phyloP scores from a whole-genome alignment of 2,797 vertebrate genomes.

The Synanceia verrucosa region DNA sequence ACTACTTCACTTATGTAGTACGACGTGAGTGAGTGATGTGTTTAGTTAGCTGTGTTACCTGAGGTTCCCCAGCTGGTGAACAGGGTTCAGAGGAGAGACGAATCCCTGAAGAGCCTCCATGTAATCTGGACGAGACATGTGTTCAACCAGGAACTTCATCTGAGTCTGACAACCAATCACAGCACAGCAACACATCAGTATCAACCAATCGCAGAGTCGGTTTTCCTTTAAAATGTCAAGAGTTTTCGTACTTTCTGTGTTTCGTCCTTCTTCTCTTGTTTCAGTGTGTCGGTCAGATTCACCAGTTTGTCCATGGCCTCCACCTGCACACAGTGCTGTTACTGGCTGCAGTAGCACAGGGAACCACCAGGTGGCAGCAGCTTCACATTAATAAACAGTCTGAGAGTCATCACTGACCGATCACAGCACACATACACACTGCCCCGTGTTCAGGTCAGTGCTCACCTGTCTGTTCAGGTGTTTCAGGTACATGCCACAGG shows the following conservation, averaged over 20 bases:
- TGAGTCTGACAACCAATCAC: conserved; percentile 76
- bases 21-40: not conserved
- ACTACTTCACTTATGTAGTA: not conserved
- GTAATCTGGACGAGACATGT: conserved; percentile 86
- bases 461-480: conserved; percentile 83
- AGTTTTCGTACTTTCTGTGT: conserved; percentile 77
- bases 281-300: conserved; percentile 84
- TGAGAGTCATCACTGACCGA: no score
- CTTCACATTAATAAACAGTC: no score
- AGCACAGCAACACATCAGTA: conserved; percentile 10
- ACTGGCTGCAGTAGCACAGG: not conserved
- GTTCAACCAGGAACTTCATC: conserved; percentile 87
- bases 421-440: no score
- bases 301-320: conserved; percentile 88
- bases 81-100: conserved; percentile 84
- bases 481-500: conserved; percentile 87
- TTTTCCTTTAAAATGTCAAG: no score
- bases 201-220: conserved; percentile 29
- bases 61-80: conserved; percentile 83
- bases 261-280: conserved; percentile 86
- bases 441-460: not conserved
- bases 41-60: conserved; percentile 60
- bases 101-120: conserved; percentile 86
- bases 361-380: not conserved
- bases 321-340: conserved; percentile 57